Evolutionary conservation across 1,140 invertebrate species (phyloP).

Genomic region (Saccostrea echinata): DNA sequence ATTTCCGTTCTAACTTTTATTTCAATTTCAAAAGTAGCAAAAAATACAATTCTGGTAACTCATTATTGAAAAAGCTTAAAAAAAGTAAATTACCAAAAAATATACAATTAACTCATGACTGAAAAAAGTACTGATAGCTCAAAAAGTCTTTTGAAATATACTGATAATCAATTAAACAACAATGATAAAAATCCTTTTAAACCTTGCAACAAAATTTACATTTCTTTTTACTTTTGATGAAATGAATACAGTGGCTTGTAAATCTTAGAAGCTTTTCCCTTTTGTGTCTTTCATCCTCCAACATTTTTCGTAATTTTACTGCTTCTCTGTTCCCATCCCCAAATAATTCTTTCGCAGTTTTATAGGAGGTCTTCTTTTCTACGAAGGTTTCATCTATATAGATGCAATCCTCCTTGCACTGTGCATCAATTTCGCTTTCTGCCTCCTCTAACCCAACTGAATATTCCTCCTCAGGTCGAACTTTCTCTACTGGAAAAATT

Average conservation of each 20-base stretch:
- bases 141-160: too few relatives aligned
- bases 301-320: neutral
- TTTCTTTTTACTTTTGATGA: slow-evolving; percentile 23
- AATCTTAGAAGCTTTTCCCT: neutral
- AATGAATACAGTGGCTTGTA: slow-evolving; percentile 7
- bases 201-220: neutral
- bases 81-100: too few relatives aligned
- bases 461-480: too few relatives aligned
- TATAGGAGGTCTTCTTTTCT: neutral
- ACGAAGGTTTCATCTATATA: neutral
- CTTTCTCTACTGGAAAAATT: too few relatives aligned
- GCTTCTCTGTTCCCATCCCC: neutral
- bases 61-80: too few relatives aligned
- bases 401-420: neutral
- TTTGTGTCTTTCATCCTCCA: slow-evolving; percentile 39
- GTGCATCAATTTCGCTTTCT: too few relatives aligned
- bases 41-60: too few relatives aligned
- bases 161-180: too few relatives aligned
- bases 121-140: neutral
- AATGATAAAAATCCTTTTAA: too few relatives aligned
- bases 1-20: too few relatives aligned
- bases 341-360: neutral
- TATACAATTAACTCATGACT: too few relatives aligned
- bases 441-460: too few relatives aligned
- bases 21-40: neutral